Conservation (phyloP, 2,113 vertebrate species). For the Sterrhoptilus dennistouni region DNA sequence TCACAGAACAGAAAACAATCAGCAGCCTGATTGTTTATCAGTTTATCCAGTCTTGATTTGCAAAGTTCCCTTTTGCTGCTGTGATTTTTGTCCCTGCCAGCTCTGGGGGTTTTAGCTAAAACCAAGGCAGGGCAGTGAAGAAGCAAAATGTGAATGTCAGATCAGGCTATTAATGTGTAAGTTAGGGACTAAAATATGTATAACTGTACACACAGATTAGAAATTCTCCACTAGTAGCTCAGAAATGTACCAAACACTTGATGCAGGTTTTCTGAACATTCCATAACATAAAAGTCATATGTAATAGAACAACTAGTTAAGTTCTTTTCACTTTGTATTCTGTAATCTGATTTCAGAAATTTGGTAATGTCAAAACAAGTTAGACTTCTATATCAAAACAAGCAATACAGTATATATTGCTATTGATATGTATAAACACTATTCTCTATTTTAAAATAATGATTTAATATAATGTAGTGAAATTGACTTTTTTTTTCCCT, state of each 20-base stretch:
- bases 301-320: not conserved
- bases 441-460: not conserved
- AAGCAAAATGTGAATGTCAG: not conserved
- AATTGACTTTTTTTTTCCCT: accelerated
- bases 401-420: not conserved
- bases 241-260: not conserved
- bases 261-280: not conserved
- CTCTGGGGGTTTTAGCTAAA: not conserved
- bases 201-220: not conserved
- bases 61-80: not conserved
- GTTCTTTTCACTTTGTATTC: not conserved
- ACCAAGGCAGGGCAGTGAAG: not conserved
- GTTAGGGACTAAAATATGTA: not conserved
- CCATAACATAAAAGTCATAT: not conserved
- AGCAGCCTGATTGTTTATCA: not conserved
- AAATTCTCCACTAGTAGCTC: not conserved
- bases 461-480: not conserved
- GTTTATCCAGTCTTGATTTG: not conserved
- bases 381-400: not conserved
- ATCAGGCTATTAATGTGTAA: not conserved
- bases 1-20: not conserved
- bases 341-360: not conserved
- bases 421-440: not conserved
- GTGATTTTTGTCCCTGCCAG: not conserved
- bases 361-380: not conserved